Conservation (phyloP, 2,113 vertebrate genomes). For the Nipponia nippon region DNA sequence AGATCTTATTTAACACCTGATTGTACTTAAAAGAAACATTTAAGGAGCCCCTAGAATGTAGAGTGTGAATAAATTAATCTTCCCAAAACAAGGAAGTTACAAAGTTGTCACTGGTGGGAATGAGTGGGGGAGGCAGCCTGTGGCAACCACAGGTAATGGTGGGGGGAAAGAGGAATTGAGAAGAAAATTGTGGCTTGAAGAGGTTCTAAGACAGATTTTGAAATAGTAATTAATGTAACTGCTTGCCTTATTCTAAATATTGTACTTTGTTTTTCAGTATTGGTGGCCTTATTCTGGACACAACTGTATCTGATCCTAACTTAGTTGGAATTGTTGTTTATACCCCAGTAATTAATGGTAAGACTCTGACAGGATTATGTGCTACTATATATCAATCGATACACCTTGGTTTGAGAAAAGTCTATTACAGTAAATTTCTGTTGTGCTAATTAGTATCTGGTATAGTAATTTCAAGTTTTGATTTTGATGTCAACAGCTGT, state of each 20-base stretch:
- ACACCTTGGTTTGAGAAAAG: background rate
- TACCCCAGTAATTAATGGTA: slow-evolving; percentile 97
- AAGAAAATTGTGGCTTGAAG: background rate
- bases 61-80: background rate
- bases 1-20: background rate
- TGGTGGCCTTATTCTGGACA: slow-evolving; percentile 97
- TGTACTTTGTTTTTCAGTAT: slow-evolving; percentile 81
- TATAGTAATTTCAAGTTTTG: background rate
- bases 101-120: background rate
- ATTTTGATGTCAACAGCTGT: background rate
- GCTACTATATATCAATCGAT: background rate
- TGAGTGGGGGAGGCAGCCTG: background rate
- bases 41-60: background rate
- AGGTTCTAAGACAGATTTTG: background rate
- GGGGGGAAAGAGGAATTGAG: background rate
- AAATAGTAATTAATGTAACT: background rate
- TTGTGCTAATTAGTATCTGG: background rate
- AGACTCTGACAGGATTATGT: slow-evolving; percentile 49
- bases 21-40: background rate
- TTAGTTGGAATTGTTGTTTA: slow-evolving; percentile 96
- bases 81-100: background rate
- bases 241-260: background rate
- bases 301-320: slow-evolving; percentile 95
- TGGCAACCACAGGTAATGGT: background rate
- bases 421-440: background rate